Percentiles rank a stretch among this genome's conserved stretches.
Evolutionary conservation across 2,888 invertebrate species (phyloP).

Genomic region (Gryllus longicercus): DNA sequence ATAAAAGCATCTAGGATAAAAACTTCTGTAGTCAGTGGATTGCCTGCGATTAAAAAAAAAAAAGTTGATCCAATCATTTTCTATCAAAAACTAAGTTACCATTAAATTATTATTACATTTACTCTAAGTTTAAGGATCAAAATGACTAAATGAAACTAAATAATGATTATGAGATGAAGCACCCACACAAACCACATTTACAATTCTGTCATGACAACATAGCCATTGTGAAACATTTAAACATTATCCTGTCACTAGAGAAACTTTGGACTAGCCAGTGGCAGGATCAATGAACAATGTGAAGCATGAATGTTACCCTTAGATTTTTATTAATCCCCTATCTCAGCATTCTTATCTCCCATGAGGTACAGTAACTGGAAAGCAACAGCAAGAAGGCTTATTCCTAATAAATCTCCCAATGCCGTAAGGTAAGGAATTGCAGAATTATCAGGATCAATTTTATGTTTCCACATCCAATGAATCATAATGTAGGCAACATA

Average conservation of each 20-base stretch:
- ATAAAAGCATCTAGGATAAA: too few species aligned
- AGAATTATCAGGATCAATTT: constrained; percentile 70
- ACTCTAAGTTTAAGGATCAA: too few species aligned
- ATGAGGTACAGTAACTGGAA: constrained; percentile 61
- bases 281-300: background rate
- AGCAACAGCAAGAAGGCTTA: constrained; percentile 61
- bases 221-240: background rate
- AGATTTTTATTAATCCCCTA: constrained; percentile 30
- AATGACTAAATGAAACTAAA: too few species aligned
- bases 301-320: background rate
- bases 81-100: too few species aligned
- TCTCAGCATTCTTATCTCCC: constrained; percentile 53
- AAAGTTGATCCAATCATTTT: too few species aligned
- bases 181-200: background rate
- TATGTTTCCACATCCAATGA: constrained; percentile 59
- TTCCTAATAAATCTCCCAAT: constrained; percentile 73
- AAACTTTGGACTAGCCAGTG: background rate
- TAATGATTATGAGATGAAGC: too few species aligned
- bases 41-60: too few species aligned
- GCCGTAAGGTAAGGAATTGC: constrained; percentile 76
- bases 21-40: too few species aligned
- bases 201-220: background rate
- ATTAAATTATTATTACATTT: too few species aligned
- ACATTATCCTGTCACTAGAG: constrained; percentile 7
- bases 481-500: constrained; percentile 63